Conservation (phyloP, 2,113 vertebrate genomes). For the Arenaria interpres region DNA sequence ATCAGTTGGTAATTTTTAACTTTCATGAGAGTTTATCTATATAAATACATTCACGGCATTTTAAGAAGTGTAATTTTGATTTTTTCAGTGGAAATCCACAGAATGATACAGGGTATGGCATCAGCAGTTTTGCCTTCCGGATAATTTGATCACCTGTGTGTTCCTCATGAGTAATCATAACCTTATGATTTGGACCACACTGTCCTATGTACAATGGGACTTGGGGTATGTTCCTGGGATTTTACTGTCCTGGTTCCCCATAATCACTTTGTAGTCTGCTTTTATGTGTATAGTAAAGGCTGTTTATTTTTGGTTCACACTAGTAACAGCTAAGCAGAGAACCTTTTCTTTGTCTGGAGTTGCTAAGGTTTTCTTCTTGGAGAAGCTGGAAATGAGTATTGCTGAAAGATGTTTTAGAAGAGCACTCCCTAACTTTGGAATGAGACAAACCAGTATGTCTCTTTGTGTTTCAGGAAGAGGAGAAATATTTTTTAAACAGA, state of each 20-base stretch:
- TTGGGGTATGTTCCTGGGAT: accelerated
- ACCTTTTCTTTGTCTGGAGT: not conserved
- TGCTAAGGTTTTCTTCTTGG: not conserved
- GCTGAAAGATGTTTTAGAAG: not conserved
- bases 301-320: not conserved
- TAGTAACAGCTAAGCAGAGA: not conserved
- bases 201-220: not conserved
- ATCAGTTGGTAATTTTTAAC: not conserved
- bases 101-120: not conserved
- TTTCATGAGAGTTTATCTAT: not conserved
- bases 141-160: not conserved
- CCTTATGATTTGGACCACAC: not conserved
- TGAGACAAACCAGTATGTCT: not conserved
- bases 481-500: not conserved
- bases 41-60: not conserved
- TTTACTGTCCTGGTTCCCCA: not conserved
- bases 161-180: not conserved
- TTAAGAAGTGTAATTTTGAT: not conserved
- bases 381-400: not conserved
- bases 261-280: not conserved
- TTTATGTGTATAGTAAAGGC: not conserved
- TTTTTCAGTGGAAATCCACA: not conserved
- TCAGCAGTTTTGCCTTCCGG: not conserved
- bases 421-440: not conserved
- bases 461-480: not conserved